Evolutionary conservation across 2,797 vertebrate species (phyloP), one percentile per base, ranked within the genome.

Genomic region (Notamacropus eugenii): DNA sequence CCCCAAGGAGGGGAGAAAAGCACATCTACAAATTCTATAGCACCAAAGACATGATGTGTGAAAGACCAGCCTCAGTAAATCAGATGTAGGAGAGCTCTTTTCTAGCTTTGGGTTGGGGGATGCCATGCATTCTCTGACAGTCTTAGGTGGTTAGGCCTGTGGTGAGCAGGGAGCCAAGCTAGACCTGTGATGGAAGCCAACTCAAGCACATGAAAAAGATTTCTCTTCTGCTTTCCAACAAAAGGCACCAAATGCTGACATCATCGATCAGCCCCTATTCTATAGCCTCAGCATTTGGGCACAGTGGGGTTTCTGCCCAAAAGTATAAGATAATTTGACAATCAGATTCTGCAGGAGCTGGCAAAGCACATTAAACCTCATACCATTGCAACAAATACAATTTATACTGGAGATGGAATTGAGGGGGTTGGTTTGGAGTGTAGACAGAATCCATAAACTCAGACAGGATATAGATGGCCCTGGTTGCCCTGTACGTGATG

Each of bases 341-440:
- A 50, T 87, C 22, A 27, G 74, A 27, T 87, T 46, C 74, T 22
- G 40, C 19, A 50, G 74, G 22, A 27, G 40, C 74, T 87, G 74
- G 9, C 40, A 27, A 87, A 87, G 10, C 24, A 11, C 22, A 87
- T 87, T 11, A 27, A 11, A 11, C 24, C 24, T 11, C 74, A 3
- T 0, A 11, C 4, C 9, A 46, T 0, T 12, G 22, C 9, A 46
- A 50, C 40, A 27, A 87, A 87, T 11, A 1, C 40, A 46, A 1
- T 46, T 50, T 1, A 4, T 46, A 87, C 1, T 40, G n/a, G 67
- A 40, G 16, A 40, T 24, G n/a, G 67, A 40, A 82, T 40, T 3
- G 19, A 22, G 67, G 40, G 40, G 40, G 9, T 6, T 87, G 74
- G 2, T 3, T 40, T 87, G 74, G 22, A 82, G 6, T 2, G 19